Evolutionary conservation across 2,113 vertebrate species (phyloP).

Genomic region (Austrofundulus limnaeus): DNA sequence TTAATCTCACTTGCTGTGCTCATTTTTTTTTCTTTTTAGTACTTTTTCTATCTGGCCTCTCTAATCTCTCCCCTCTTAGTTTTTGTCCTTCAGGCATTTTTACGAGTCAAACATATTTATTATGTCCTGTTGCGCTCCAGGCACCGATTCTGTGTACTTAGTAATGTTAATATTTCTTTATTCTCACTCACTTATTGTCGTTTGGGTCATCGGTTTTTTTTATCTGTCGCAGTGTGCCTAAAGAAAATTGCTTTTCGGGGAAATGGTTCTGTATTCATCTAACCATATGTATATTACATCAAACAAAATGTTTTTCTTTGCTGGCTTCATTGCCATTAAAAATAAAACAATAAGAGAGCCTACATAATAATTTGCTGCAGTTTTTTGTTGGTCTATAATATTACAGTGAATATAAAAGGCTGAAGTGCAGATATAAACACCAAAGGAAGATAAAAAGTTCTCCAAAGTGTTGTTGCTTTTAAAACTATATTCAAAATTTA

Average conservation of each 20-base stretch:
- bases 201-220: conserved; percentile 42
- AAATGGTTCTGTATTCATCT: conserved; percentile 24
- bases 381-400: background rate
- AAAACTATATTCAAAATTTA: no score
- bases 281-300: conserved; percentile 15
- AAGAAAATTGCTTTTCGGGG: conserved; percentile 19
- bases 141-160: conserved; percentile 44
- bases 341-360: background rate
- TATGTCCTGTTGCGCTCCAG: conserved; percentile 26
- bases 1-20: conserved; percentile 20
- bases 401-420: background rate
- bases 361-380: conserved; percentile 1
- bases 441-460: background rate
- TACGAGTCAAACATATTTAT: conserved; percentile 47
- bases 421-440: no score
- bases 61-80: conserved; percentile 16
- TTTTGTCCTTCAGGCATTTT: conserved; percentile 31
- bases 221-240: conserved; percentile 19
- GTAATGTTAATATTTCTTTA: conserved; percentile 45
- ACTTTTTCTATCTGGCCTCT: conserved; percentile 8
- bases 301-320: conserved; percentile 20
- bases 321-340: conserved; percentile 19
- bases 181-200: conserved; percentile 39
- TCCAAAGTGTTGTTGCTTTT: no score
- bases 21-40: conserved; percentile 4